Percentiles rank a stretch among this genome's conserved stretches.
Conservation (phyloP, 2,797 vertebrate genomes). For the Esox masquinongy region DNA sequence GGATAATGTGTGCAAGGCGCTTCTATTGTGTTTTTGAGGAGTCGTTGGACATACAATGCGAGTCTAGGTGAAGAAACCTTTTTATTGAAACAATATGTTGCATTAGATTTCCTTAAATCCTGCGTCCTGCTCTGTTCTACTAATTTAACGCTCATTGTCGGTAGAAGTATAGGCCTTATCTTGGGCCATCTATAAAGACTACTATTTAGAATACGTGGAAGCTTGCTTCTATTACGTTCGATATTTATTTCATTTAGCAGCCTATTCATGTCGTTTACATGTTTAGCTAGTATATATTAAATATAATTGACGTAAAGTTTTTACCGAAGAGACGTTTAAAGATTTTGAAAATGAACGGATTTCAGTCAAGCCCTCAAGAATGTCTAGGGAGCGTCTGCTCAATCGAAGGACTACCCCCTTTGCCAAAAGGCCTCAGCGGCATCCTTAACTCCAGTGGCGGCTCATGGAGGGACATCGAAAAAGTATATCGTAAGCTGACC, state of each 20-base stretch:
- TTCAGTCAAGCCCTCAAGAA: slow-evolving; percentile 47
- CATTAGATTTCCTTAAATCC: background rate
- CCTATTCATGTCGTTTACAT: background rate
- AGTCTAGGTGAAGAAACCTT: background rate
- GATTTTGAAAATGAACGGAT: slow-evolving; percentile 49
- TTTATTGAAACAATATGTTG: background rate
- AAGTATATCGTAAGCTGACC: slow-evolving; percentile 77
- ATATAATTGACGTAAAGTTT: background rate
- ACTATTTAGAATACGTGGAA: background rate
- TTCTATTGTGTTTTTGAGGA: background rate
- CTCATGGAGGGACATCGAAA: slow-evolving; percentile 80
- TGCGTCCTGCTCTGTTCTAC: background rate
- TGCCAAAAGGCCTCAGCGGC: slow-evolving; percentile 80
- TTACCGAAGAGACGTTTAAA: background rate
- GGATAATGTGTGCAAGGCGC: background rate
- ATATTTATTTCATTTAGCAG: background rate
- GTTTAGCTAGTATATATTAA: background rate
- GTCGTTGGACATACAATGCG: background rate
- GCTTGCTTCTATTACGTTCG: background rate
- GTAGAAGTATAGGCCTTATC: background rate
- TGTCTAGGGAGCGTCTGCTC: slow-evolving; percentile 48
- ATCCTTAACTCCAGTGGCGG: slow-evolving; percentile 82
- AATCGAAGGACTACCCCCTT: slow-evolving; percentile 73
- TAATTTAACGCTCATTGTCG: background rate
- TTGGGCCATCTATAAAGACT: background rate